Evolutionary conservation across 2,113 vertebrate genomes (phyloP), one percentile per base, ranked within the genome.

Genomic region (Smithornis capensis): DNA sequence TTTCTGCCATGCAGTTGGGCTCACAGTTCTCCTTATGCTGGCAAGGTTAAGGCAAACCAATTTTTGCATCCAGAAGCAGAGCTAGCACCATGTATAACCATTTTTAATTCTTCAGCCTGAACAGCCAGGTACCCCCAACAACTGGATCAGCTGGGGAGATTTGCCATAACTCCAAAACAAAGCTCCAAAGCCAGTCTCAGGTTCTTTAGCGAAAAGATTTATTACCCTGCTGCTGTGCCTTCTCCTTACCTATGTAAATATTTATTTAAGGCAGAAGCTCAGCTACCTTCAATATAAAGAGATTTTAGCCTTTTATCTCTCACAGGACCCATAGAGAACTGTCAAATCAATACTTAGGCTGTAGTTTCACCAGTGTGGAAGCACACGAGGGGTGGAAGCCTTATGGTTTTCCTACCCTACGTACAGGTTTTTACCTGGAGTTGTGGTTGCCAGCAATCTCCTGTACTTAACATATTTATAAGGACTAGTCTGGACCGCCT

Each of bases 231-330:
- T 8, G 3, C 38, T 64, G 56, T 81, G 82, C 42, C 76, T 91
- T 86, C 63, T 89, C 79, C 75, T 93, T 92, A 91, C 82, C 84
- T 82, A 83, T 69, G 68, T 80, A 91, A 94, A 94, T 83, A 92
- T 86, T 96, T 92, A 83, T 57, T 83, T 86, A 81, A 86, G 90
- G 73, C 83, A 95, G 73, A 95, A 96, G 93, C 92, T 94, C 69
- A 71, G 47, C 83, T 88, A 33, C 92, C 88, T 96, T 86, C 52
- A 75, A 44, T 70, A 64, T 83, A 35, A 87, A 55, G 73, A 93
- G 56, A 35, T 49, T 95, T 71, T 85, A 90, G 82, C 38, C 50
- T 47, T 85, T 90, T 74, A 90, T 90, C 75, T 90, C 90, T 71
- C 50, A 33, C 52, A 68, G 76, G 64, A 68, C 79, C 76, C 60